Base-by-base conservation (phyloP, 2,888 invertebrate species). In the Caenorhabditis virilis region DNA sequence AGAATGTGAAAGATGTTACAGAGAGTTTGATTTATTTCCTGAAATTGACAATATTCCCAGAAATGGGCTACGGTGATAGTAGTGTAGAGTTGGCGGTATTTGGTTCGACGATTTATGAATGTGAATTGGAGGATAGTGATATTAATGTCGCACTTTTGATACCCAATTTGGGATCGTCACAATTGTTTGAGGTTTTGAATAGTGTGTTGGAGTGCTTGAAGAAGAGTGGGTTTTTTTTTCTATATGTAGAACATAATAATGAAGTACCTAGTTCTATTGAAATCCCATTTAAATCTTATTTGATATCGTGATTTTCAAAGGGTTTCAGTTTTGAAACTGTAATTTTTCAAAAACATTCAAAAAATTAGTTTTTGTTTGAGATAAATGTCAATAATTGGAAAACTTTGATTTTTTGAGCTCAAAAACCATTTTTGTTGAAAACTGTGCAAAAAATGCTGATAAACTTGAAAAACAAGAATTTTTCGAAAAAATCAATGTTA, bases 91-190 rank as follows among this genome's bases (percentile, higher is more conserved):
- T 63, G 9, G 18, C 7, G 25, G 53, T 39, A 3, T 60, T 60
- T 22, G 68, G 63, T 20, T 68, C 68, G 2, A 46, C 35, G 0
- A 35, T 42, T 9, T 56, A 59, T 20, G 47, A 59, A 13, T 55
- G 48, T 13, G 39, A 50, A 0, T 33, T 57, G 2, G 26, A 27
- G 2, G 56, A 63, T 26, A 56, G 56, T 22, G 60, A 63, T 45
- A 33, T 54, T 25, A 68, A 68, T 33, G 22, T 63, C 2, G 46
- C 59, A 2, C 48, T 60, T 18, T 48, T 47, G 1, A 54, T 46
- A 33, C 43, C 41, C 7, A 25, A 42, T 11, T 18, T 47, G 1
- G 47, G 43, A 1, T 38, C 35, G 0, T 35, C 43, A 1, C 38
- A 26, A 16, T 36, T 52, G 1, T 53, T 42, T 25, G 27, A 33